Conservation (phyloP, 2,888 invertebrate species). For the Rotaria sp. region DNA sequence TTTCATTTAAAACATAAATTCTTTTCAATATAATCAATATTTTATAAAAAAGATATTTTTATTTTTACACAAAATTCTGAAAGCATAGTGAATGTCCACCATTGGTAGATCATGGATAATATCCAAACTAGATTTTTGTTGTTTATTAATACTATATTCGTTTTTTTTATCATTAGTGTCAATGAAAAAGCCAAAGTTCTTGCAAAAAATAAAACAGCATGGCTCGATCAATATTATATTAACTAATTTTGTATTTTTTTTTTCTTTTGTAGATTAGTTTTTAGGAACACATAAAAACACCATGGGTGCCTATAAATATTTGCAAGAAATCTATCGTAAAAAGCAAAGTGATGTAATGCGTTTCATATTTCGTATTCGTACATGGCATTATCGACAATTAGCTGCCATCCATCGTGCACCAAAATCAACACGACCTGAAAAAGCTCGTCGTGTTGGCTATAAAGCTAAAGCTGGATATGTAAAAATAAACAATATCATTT, state of each 20-base stretch:
- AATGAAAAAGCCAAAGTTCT: neutral
- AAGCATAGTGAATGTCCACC: neutral
- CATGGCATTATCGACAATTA: constrained; percentile 96
- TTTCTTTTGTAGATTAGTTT: neutral
- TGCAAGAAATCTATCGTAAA: constrained; percentile 96
- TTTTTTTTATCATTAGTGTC: neutral
- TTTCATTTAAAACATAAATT: neutral
- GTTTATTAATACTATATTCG: constrained; percentile 6
- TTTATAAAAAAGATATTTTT: neutral
- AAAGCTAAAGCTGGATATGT: constrained; percentile 82
- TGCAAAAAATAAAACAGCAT: neutral
- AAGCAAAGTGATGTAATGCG: constrained; percentile 99
- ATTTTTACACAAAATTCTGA: neutral
- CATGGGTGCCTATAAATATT: constrained; percentile 99
- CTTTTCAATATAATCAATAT: neutral
- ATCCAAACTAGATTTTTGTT: neutral
- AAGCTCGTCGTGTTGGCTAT: constrained; percentile 91
- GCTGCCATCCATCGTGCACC: constrained; percentile 89
- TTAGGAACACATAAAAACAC: neutral
- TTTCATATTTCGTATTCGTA: constrained; percentile 85
- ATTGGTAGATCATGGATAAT: neutral
- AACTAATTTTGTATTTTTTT: too few relatives aligned
- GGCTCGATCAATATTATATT: neutral
- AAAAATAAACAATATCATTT: neutral
- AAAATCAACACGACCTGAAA: constrained; percentile 91